phyloP scores from a whole-genome alignment of 2,113 vertebrate species.

The Clarias magur region DNA sequence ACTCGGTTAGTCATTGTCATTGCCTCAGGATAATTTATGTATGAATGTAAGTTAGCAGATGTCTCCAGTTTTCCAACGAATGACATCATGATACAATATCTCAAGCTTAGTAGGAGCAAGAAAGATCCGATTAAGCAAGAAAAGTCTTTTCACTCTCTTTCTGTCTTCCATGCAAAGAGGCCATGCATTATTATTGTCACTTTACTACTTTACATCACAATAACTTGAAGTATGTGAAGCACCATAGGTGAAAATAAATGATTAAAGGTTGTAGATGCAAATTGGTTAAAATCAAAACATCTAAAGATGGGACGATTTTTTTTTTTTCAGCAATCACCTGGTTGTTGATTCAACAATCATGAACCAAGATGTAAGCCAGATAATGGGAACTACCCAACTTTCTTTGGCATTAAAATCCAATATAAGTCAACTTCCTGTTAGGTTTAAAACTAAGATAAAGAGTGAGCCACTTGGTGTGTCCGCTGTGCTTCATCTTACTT shows the following conservation, averaged over 20 bases:
- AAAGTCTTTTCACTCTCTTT: not conserved
- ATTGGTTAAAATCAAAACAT: not conserved
- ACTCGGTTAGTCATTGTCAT: not conserved
- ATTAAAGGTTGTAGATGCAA: not conserved
- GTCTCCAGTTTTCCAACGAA: not conserved
- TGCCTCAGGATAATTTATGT: not conserved
- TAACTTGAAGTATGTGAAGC: not conserved
- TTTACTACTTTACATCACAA: not conserved
- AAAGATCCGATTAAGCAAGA: not conserved
- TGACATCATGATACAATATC: not conserved
- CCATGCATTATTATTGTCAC: not conserved
- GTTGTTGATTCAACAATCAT: not conserved
- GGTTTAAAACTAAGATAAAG: no score
- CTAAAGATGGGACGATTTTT: not conserved
- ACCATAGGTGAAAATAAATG: not conserved
- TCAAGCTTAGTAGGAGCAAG: not conserved
- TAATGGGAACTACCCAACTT: not conserved
- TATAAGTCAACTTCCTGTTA: not conserved
- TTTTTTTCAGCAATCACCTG: not conserved
- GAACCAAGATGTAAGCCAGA: not conserved
- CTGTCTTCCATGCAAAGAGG: not conserved
- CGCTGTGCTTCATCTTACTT: no score
- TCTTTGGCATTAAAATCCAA: not conserved
- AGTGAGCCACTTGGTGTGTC: no score
- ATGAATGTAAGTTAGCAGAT: not conserved